These are phyloP conservation scores for Hydrozoanthus tunicans DNA, from an alignment of 64 coral and sea anemone genomes.

Conservation along the genomic window DNA sequence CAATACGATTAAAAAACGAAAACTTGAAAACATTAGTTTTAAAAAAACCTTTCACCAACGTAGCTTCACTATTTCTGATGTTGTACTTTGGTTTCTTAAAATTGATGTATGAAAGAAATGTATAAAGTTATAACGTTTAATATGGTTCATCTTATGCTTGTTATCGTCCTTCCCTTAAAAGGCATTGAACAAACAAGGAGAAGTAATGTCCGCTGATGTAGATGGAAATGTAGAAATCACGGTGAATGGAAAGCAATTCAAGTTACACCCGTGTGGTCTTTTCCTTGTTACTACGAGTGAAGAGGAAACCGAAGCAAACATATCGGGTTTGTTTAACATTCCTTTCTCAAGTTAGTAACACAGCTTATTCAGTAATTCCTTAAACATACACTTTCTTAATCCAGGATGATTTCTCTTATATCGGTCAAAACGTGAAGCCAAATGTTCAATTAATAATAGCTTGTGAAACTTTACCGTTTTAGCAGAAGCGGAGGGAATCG, in stretches of 20 bases:
- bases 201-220: background rate
- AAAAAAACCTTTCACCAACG: too few relatives aligned
- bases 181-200: conserved; percentile 14
- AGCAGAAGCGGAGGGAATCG: background rate
- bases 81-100: too few relatives aligned
- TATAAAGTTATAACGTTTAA: too few relatives aligned
- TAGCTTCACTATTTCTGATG: too few relatives aligned
- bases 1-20: too few relatives aligned
- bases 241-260: conserved; percentile 6
- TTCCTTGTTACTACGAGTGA: background rate
- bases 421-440: too few relatives aligned
- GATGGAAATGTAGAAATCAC: conserved; percentile 6
- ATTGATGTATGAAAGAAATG: too few relatives aligned
- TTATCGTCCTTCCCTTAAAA: background rate
- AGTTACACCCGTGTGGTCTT: conserved; percentile 16
- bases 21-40: too few relatives aligned
- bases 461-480: background rate
- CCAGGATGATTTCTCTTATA: too few relatives aligned
- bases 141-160: too few relatives aligned
- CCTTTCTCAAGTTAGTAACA: background rate
- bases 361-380: background rate
- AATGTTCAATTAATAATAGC: background rate
- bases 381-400: background rate
- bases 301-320: background rate
- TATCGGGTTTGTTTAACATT: background rate